Conservation (phyloP, 2,888 invertebrate species). For the Melanchra persicariae region DNA sequence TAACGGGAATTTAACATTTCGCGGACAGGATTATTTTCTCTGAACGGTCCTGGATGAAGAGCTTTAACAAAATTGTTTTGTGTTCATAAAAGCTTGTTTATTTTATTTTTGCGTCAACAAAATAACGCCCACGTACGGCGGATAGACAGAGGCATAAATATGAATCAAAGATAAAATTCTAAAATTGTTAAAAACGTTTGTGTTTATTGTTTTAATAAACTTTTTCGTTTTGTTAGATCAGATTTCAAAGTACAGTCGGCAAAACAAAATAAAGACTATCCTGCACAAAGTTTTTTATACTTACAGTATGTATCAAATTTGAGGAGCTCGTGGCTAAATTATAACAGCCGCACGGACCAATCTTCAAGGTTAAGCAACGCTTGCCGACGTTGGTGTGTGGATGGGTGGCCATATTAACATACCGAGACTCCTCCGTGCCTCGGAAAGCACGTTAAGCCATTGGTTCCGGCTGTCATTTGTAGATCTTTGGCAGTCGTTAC, state of each 20-base stretch:
- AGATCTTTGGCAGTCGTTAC: too few relatives aligned
- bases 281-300: too few relatives aligned
- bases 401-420: too few relatives aligned
- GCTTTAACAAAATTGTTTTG: slow-evolving; percentile 11
- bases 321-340: too few relatives aligned
- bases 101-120: slow-evolving; percentile 16
- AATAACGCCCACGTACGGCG: background rate
- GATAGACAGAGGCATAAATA: background rate
- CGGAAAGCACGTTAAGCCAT: too few relatives aligned
- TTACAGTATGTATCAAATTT: too few relatives aligned
- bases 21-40: slow-evolving; percentile 15
- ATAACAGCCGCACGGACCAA: too few relatives aligned
- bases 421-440: too few relatives aligned
- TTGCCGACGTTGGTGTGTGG: too few relatives aligned
- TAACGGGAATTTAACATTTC: slow-evolving; percentile 1
- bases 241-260: background rate
- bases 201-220: background rate
- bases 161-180: slow-evolving; percentile 5
- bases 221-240: background rate
- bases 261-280: too few relatives aligned
- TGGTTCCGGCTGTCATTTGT: too few relatives aligned
- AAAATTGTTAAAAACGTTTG: background rate
- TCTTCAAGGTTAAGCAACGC: too few relatives aligned
- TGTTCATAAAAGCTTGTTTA: slow-evolving; percentile 15
- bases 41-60: slow-evolving; percentile 4